Conservation (phyloP, 2,113 vertebrate species). For the Acrocephalus kingi region DNA sequence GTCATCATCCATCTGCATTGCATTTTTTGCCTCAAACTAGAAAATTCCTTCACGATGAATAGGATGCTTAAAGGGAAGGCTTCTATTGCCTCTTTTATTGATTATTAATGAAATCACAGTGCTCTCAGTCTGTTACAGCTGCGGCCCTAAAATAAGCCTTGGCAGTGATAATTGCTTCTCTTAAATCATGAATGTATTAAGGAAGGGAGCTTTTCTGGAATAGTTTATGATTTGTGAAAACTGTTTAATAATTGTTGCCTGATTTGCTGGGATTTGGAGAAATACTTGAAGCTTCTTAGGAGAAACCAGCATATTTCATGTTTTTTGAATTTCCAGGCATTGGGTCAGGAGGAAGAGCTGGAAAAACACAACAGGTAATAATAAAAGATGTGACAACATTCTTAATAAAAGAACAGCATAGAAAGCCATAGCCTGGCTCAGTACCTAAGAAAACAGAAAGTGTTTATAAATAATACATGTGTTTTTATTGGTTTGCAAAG, state of each 20-base stretch:
- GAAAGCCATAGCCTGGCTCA: background rate
- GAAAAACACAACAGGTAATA: background rate
- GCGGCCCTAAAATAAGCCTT: slow-evolving; percentile 29
- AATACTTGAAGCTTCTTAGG: background rate
- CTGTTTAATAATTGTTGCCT: background rate
- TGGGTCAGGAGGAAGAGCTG: background rate
- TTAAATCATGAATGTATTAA: slow-evolving; percentile 14
- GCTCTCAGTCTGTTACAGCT: background rate
- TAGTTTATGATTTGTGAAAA: background rate
- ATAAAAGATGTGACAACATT: background rate
- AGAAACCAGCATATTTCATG: background rate
- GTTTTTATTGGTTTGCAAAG: background rate
- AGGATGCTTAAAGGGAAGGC: background rate
- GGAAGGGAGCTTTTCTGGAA: background rate
- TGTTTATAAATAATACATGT: background rate
- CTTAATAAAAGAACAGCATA: background rate
- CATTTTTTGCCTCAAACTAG: slow-evolving; percentile 23
- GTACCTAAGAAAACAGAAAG: background rate
- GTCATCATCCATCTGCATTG: slow-evolving; percentile 35
- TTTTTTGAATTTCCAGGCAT: background rate
- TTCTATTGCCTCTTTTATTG: slow-evolving; percentile 40
- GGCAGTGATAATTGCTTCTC: background rate
- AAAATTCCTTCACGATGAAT: background rate
- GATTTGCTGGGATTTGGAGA: background rate
- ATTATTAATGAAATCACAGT: slow-evolving; percentile 45